Evolutionary conservation across 2,113 vertebrate species (phyloP), one percentile per base, ranked within the genome.

Genomic region (Phalacrocorax carbo): DNA sequence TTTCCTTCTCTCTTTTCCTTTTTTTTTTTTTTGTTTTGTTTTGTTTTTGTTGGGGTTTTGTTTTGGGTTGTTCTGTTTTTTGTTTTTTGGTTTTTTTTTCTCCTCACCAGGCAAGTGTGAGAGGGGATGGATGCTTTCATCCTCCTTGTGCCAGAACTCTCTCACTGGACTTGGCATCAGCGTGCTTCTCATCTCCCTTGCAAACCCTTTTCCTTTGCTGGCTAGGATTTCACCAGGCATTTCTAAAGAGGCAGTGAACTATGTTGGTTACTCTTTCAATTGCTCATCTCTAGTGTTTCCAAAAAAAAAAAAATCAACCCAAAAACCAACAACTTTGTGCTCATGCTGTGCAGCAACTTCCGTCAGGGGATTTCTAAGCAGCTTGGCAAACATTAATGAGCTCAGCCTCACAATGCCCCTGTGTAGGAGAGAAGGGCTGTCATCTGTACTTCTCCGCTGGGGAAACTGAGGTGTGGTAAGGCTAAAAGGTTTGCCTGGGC

Each of bases 241-340:
- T 95, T 87, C 88, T 82, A 84, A 94, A 95, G 80, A 94, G 86
- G 65, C 86, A 87, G 15, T 51, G 83, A 93, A 22, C 86, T 91
- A 13, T 40, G 32, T 5, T 91, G 86, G 73, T 90, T 80, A 44
- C 75, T 73, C 92, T 84, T 95, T 93, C 91, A 91, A 46, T 57
- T 94, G 86, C 83, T 97, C 91, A 85, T 92, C 93, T 80, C 83
- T 88, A 38, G 65, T 52, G 51, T 95, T 92, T 75, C 3, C 2
- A 58, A 12, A 58, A 29, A 57, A 29, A 29, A 46, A 2, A 32
- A 51, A 34, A 20, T 5, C 57, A 64, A 38, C 30, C 34, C 30
- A 5, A 90, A 73, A 66, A 7, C 1, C 73, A 86, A 32, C 68
- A 79, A 40, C 72, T 44, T 10, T 16, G 58, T 38, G 72, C 86